phyloP scores from a whole-genome alignment of 92 coral and sea anemone genomes.

The Porites evermanni region DNA sequence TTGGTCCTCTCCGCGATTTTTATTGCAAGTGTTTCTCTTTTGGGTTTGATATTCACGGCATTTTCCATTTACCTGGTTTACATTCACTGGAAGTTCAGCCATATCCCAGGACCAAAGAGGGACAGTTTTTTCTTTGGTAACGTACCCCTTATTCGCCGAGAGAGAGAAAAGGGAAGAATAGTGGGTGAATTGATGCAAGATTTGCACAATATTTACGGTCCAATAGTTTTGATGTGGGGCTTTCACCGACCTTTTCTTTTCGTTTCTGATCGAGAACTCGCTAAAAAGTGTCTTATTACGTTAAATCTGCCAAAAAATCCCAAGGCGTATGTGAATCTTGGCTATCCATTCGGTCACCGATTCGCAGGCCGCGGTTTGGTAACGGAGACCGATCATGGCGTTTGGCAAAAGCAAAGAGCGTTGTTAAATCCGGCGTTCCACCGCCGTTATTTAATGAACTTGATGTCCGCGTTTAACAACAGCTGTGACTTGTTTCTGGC shows the following conservation, averaged over 20 bases:
- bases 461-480: slow-evolving; percentile 78
- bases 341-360: slow-evolving; percentile 74
- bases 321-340: slow-evolving; percentile 31
- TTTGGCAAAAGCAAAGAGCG: slow-evolving; percentile 81
- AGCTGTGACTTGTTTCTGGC: slow-evolving; percentile 82
- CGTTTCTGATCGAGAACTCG: slow-evolving; percentile 66
- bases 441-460: slow-evolving; percentile 78
- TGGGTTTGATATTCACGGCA: neutral
- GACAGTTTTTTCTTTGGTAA: slow-evolving; percentile 51
- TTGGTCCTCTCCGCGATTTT: neutral
- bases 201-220: slow-evolving; percentile 36
- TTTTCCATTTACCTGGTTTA: slow-evolving; percentile 35
- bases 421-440: slow-evolving; percentile 92
- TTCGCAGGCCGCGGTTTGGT: slow-evolving; percentile 72
- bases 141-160: slow-evolving; percentile 16
- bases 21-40: slow-evolving; percentile 3
- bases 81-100: slow-evolving; percentile 43
- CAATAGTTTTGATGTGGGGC: slow-evolving; percentile 56
- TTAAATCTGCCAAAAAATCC: slow-evolving; percentile 70
- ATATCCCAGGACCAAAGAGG: slow-evolving; percentile 58
- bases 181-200: neutral
- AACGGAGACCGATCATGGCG: slow-evolving; percentile 66
- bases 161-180: slow-evolving; percentile 13
- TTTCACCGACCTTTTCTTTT: slow-evolving; percentile 45
- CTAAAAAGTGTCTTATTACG: slow-evolving; percentile 56